Conservation (phyloP, 2,113 vertebrate species). For the Tonatia bakeri region DNA sequence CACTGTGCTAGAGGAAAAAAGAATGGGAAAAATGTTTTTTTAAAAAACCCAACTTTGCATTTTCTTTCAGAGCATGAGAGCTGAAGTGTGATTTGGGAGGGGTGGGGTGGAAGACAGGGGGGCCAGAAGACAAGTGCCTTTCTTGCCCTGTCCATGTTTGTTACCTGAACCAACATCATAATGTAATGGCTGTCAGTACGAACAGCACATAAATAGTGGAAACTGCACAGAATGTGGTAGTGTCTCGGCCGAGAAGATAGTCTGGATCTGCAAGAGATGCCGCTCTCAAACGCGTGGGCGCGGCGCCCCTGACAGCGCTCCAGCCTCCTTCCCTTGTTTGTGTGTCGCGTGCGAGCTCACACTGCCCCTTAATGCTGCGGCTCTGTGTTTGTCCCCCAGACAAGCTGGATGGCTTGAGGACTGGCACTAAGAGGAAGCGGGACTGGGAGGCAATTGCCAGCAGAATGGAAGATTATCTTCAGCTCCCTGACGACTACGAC, state of each 20-base stretch:
- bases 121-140: constrained; percentile 37
- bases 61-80: constrained; percentile 61
- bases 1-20: constrained; percentile 53
- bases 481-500: constrained; percentile 98
- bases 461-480: constrained; percentile 95
- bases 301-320: constrained; percentile 58
- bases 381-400: constrained; percentile 88
- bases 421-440: constrained; percentile 93
- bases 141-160: neutral
- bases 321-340: constrained; percentile 70
- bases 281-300: constrained; percentile 51
- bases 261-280: constrained; percentile 69
- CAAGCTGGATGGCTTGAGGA: constrained; percentile 95
- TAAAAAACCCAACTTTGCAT: constrained; percentile 9
- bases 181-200: constrained; percentile 9
- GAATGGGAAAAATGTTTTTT: constrained; percentile 36
- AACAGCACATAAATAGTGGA: constrained; percentile 74
- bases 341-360: constrained; percentile 53
- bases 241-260: constrained; percentile 68
- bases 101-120: neutral
- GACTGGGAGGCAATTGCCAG: constrained; percentile 89
- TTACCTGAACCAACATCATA: neutral
- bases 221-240: constrained; percentile 67
- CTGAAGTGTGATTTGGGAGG: neutral
- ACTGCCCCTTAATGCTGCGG: constrained; percentile 78